These are phyloP conservation scores for Nerophis lumbriciformis DNA, from an alignment of 2,113 vertebrate genomes.

Conservation along the genomic window DNA sequence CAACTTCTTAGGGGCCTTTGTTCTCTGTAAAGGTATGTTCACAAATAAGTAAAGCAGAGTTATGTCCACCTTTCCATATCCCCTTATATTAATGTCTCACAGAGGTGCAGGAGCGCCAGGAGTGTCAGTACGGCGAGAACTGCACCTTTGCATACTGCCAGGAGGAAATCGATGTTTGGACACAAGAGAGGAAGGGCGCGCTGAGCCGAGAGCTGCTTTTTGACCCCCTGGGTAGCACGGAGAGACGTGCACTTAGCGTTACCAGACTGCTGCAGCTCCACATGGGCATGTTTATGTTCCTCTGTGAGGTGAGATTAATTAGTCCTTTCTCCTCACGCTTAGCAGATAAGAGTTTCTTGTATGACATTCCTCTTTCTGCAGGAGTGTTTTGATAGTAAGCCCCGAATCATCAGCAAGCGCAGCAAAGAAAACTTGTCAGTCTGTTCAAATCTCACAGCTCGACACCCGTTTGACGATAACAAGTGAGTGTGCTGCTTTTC, in stretches of 20 bases:
- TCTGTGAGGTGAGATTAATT: slow-evolving; percentile 85
- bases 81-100: slow-evolving; percentile 12
- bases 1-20: slow-evolving; percentile 94
- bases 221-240: slow-evolving; percentile 87
- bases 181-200: slow-evolving; percentile 94
- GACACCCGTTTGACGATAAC: slow-evolving; percentile 93
- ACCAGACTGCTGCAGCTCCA: slow-evolving; percentile 93
- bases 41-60: background rate
- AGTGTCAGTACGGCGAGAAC: slow-evolving; percentile 98
- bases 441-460: slow-evolving; percentile 93
- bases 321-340: background rate
- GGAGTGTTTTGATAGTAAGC: slow-evolving; percentile 99
- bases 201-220: slow-evolving; percentile 96
- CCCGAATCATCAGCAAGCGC: slow-evolving; percentile 96
- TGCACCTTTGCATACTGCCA: slow-evolving; percentile 99
- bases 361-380: slow-evolving; percentile 41
- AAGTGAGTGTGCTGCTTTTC: slow-evolving; percentile 76
- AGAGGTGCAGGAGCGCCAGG: slow-evolving; percentile 98
- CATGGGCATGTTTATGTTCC: slow-evolving; percentile 98
- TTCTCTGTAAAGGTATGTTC: slow-evolving; percentile 90
- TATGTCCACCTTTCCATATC: background rate
- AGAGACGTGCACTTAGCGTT: slow-evolving; percentile 88
- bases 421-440: slow-evolving; percentile 90
- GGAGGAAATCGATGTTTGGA: slow-evolving; percentile 99
- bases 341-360: too few species aligned